Base-by-base conservation (phyloP, 2,113 vertebrate genomes). In the Hyaena hyaena region DNA sequence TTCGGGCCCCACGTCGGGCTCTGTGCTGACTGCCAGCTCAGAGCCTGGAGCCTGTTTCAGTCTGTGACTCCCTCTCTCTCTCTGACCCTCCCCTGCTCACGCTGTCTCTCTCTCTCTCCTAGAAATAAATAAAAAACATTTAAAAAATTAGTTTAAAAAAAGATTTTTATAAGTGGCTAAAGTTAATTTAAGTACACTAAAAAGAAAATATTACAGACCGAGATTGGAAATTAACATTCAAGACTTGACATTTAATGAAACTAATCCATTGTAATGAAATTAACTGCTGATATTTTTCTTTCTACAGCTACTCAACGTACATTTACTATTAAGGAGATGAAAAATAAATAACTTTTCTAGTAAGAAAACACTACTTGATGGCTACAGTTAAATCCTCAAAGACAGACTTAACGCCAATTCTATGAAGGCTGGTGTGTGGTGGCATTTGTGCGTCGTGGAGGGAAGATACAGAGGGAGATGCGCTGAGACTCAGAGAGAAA, bases 171-270 rank as follows among this genome's bases (percentile, higher is more conserved):
- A 48, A 69, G 79, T 58, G 69, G 2, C 19, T 35, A 24, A 43
- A 85, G 26, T 73, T 95, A 80, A 71, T 80, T 92, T 93, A 81
- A 96, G 19, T 35, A 48, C 9, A 84, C 55, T 58, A 90, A 90
- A 35, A 83, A 88, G 48, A 95, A 96, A 97, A 81, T 7, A 93
- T 48, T 94, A 87, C 3, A 93, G 33, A 31, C 4, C 39, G 23
- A 93, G 26, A 82, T 8, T 90, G 31, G 35, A 96, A 97, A 98
- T 66, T 50, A 88, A 87, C 74, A 95, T 92, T 92, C 12, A 74
- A 73, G 35, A 94, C 35, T 61, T 33, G 35, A 26, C 16, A 96
- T 66, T 93, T 81, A 95, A 90, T 55, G 23, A 80, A 88, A 76
- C 23, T 73, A 43, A 94, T 45, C 26, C 39, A 12, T 69, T 90